Base-by-base conservation (phyloP, 1,140 invertebrate species). In the Cephus cinctus region DNA sequence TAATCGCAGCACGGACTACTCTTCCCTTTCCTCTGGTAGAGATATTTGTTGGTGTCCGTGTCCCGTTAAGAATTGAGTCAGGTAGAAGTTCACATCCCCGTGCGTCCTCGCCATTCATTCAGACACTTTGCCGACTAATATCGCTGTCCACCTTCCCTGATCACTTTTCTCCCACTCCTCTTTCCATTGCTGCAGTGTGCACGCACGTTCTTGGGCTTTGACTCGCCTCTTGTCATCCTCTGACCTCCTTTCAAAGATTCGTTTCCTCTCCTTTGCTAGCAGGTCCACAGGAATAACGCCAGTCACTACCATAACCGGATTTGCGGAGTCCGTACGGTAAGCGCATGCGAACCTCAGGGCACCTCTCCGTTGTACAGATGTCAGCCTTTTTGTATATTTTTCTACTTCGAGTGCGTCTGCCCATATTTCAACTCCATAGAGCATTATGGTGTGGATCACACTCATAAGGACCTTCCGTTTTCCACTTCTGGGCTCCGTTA, bases 371-470 rank as follows among this genome's bases (percentile, higher is more conserved):
- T 54, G 45, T 15, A 48, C 47, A 6, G 44, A 52, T 39, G 22
- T 23, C 39, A 46, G 16, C 18, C 30, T 32, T 4, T 45, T 32
- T 27, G 25, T 32, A 22, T 52, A 46, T 22, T 32, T 44, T 2
- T 36, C 31, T 6, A 16, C 21, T 15, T 49, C 12, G 4, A 50
- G 21, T 8, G 31, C 39, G 14, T 48, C 35, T 5, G 14, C n/a
- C 57, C 45, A 59, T 23, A 56, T 39, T 11, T 56, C 50, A 2
- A 52, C 45, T 5, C 18, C 56, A 19, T 61, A 61, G 6, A 61
- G 42, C 14, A 60, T 25, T 11, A 40, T 38, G 2, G 58, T 55
- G 8, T 56, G 21, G 11, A 43, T 35, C 5, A 54, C 46, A 5
- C 23, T 27, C 21, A 23, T 23, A 16, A 58, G 36, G n/a, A 58